Percentiles rank a stretch among this genome's conserved stretches.
phyloP scores from a whole-genome alignment of 2,797 vertebrate genomes.

The Sebastes cheni region DNA sequence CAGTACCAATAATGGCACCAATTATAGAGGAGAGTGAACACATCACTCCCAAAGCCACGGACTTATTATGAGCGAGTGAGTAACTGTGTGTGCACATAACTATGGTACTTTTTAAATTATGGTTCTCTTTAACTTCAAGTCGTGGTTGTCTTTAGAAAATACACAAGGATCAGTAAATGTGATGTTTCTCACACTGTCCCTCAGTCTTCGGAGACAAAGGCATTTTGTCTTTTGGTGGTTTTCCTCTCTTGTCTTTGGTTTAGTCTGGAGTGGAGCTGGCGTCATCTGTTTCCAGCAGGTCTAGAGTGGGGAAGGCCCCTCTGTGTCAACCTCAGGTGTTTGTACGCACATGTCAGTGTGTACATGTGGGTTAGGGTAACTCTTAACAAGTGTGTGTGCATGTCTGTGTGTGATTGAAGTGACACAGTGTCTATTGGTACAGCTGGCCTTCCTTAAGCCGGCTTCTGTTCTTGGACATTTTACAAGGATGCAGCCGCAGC shows the following conservation, averaged over 20 bases:
- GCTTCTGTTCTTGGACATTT: constrained; percentile 22
- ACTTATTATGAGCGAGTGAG: constrained; percentile 4
- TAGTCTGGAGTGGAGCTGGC: constrained; percentile 14
- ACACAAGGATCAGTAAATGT: background rate
- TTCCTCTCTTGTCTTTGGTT: constrained; percentile 3
- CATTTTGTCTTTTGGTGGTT: background rate
- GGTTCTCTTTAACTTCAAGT: background rate
- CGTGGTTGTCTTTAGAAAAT: background rate
- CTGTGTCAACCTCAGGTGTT: constrained; percentile 58
- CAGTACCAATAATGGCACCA: constrained; percentile 32
- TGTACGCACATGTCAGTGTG: background rate
- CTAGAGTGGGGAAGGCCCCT: constrained; percentile 21
- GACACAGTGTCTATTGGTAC: constrained; percentile 28
- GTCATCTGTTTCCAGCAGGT: constrained; percentile 62
- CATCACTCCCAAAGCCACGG: constrained; percentile 28
- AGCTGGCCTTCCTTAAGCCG: constrained; percentile 21
- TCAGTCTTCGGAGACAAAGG: background rate
- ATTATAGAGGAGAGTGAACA: constrained; percentile 38
- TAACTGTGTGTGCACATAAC: constrained; percentile 12
- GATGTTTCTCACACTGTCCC: background rate
- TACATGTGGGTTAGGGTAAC: background rate
- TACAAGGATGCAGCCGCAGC: constrained; percentile 1
- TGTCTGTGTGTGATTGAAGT: constrained; percentile 15
- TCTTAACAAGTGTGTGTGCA: constrained; percentile 24
- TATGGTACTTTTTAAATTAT: background rate